A percentile compares a stretch with the other conserved stretches of the same genome.
Evolutionary conservation across 1,140 invertebrate genomes (phyloP).

Genomic region (Trachymyrmex septentrionalis): DNA sequence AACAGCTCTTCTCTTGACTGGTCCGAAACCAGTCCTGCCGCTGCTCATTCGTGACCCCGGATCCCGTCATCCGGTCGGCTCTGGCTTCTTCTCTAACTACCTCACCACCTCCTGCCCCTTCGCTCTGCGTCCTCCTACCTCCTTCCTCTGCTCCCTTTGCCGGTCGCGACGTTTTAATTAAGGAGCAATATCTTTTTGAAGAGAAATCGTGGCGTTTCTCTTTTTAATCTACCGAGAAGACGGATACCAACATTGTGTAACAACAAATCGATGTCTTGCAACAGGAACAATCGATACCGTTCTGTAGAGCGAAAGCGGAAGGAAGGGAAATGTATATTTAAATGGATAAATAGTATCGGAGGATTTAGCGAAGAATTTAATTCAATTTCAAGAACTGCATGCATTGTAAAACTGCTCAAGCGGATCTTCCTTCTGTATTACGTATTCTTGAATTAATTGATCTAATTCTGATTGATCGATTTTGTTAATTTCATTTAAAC

Average conservation of each 20-base stretch:
- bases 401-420: not conserved
- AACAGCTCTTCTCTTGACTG: conserved; percentile 80
- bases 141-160: not conserved
- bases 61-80: conserved; percentile 80
- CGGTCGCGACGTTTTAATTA: conserved; percentile 71
- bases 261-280: conserved; percentile 40
- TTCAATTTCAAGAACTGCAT: not conserved
- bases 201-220: conserved; percentile 30
- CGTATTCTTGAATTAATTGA: not conserved
- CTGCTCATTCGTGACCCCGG: conserved; percentile 85
- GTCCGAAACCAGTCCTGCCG: conserved; percentile 85
- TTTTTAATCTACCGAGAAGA: conserved; percentile 53
- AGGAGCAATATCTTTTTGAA: conserved; percentile 54
- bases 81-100: conserved; percentile 60
- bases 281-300: conserved; percentile 22
- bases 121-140: conserved; percentile 19
- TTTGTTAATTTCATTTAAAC: conserved; percentile 19
- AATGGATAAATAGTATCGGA: not conserved
- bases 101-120: conserved; percentile 47
- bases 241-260: conserved; percentile 35
- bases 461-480: not conserved
- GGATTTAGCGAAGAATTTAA: not conserved
- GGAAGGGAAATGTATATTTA: not conserved
- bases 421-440: not conserved
- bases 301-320: not conserved